Evolutionary conservation across 2,888 invertebrate species (phyloP).

Genomic region (Petrolisthes manimaculis): DNA sequence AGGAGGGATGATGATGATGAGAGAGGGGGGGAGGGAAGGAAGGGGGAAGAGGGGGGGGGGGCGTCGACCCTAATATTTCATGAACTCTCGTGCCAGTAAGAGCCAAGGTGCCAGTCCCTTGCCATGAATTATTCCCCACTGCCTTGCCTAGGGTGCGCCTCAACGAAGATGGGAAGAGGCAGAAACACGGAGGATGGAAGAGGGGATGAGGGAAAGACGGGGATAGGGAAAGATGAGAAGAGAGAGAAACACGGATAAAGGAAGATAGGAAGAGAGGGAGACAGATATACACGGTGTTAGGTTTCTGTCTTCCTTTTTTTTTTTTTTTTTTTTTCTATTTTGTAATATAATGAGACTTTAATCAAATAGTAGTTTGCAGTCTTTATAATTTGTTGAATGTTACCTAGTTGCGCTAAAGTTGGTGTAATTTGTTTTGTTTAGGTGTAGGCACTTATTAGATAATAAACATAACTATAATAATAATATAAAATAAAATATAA

Average conservation of each 20-base stretch:
- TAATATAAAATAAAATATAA: no score
- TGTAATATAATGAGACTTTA: no score
- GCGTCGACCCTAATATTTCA: background rate
- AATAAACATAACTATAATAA: no score
- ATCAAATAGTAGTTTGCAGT: no score
- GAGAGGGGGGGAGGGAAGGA: background rate
- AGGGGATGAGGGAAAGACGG: background rate
- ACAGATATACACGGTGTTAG: background rate
- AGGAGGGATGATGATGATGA: background rate
- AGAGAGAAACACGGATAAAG: no score
- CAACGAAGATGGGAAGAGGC: background rate
- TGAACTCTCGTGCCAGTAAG: background rate
- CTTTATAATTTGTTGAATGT: no score
- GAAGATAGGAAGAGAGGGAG: slow-evolving; percentile 22
- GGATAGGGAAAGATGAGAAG: background rate
- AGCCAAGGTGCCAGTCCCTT: background rate
- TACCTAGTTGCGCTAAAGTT: no score
- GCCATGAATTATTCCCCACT: no score
- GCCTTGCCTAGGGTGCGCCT: background rate
- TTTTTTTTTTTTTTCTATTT: no score
- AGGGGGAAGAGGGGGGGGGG: background rate
- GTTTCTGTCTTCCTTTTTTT: no score
- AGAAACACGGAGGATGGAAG: background rate
- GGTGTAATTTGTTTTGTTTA: no score
- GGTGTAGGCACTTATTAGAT: no score